Percentiles rank a stretch among this genome's conserved stretches.
Evolutionary conservation across 2,113 vertebrate species (phyloP).

Genomic region (Stigmatopora argus): DNA sequence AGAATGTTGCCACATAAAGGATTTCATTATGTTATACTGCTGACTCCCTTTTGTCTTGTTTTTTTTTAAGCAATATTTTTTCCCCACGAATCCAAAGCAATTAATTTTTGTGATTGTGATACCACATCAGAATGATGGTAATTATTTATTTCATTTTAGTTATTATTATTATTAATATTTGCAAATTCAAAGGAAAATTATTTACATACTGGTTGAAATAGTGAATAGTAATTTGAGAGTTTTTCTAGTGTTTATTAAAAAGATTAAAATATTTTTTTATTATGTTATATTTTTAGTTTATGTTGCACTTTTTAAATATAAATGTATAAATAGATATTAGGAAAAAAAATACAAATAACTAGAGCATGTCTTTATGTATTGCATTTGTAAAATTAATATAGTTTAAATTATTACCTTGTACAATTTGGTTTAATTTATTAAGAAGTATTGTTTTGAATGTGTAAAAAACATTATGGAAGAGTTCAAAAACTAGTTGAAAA

Average conservation of each 20-base stretch:
- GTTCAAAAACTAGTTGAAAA: too few relatives aligned
- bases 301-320: too few relatives aligned
- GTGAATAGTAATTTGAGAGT: background rate
- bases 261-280: background rate
- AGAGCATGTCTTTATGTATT: too few relatives aligned
- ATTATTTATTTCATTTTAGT: background rate
- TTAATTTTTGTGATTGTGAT: background rate
- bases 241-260: background rate
- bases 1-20: constrained; percentile 83
- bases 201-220: background rate
- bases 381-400: too few relatives aligned
- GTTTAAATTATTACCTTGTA: too few relatives aligned
- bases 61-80: background rate
- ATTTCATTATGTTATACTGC: constrained; percentile 77
- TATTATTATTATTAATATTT: background rate
- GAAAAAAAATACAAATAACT: too few relatives aligned
- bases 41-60: constrained; percentile 51
- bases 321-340: too few relatives aligned
- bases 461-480: too few relatives aligned
- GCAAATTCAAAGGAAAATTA: background rate
- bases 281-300: too few relatives aligned
- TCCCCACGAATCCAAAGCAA: background rate
- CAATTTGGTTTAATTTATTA: too few relatives aligned
- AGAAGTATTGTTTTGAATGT: too few relatives aligned
- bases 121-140: background rate